Base-by-base conservation (phyloP, 2,797 vertebrate genomes). In the Adrianichthys oophorus region DNA sequence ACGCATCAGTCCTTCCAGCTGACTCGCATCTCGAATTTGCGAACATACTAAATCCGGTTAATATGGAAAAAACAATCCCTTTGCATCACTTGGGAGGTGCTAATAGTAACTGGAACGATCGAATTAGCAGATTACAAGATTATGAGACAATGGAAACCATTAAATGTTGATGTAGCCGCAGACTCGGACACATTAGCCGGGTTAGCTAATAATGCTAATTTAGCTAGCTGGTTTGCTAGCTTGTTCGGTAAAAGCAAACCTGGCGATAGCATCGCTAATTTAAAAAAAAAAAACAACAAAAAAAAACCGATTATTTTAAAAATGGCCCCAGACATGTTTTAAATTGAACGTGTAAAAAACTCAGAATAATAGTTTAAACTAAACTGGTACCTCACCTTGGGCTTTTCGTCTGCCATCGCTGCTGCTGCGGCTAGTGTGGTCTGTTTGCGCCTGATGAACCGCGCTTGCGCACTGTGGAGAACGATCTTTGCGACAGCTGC, bases 401-500 rank as follows among this genome's bases (percentile, higher is more conserved):
- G 94, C 82, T 97, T 97, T 75, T 96, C 95, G 91, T 97, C 95
- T 83, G 95, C 95, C 96, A 96, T 97, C 76, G 87, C 82, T 84
- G 76, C 82, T 74, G 58, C 58, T 69, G 52, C 41, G 58, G 58
- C 52, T 55, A 48, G 32, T 47, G 21, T 43, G 19, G 51, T 68
- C 23, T 56, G 63, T 43, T 50, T 78, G 79, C 59, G 76, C 65
- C 63, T 44, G 59, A 45, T 23, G 52, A 65, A 12, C 26, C 74
- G 74, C 81, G 70, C 24, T 59, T 82, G 81, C 76, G 84, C 62
- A 15, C 18, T 55, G 13, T 13, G 52, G 61, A 63, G 65, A 72
- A 65, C 68, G 2, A 60, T 71, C 56, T 78, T 64, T 43, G 66
- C 56, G 45, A 52, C 37, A 46, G 59, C n/a, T 17, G 65, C n/a